These are phyloP conservation scores for Meriones psammophilus DNA, from an alignment of 2,797 vertebrate species.

Conservation along the genomic window DNA sequence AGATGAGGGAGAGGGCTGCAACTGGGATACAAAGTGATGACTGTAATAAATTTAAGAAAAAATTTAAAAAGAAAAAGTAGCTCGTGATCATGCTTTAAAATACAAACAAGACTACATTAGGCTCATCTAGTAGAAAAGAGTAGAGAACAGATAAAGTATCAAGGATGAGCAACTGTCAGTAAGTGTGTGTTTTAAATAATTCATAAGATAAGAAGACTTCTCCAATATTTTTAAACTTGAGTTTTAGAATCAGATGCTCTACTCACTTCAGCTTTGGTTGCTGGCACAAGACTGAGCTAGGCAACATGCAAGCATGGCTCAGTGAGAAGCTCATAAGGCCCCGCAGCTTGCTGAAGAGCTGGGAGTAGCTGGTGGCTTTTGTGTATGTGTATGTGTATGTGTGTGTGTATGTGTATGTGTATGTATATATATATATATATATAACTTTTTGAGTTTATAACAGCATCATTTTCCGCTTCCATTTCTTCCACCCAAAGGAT, in stretches of 20 bases:
- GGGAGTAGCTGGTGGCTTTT: background rate
- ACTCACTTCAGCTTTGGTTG: background rate
- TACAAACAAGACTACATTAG: background rate
- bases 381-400: too few species aligned
- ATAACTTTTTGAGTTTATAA: background rate
- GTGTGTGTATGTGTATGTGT: background rate
- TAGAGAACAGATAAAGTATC: background rate
- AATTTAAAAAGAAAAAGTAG: background rate
- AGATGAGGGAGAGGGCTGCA: too few species aligned
- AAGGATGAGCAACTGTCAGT: background rate
- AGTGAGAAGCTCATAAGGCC: background rate
- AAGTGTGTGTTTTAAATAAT: conserved; percentile 1
- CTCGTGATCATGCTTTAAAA: conserved; percentile 20
- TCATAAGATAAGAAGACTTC: background rate
- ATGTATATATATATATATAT: too few species aligned
- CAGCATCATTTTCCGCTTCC: background rate
- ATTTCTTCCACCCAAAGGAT: background rate
- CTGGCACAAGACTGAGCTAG: background rate
- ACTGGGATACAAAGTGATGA: too few species aligned
- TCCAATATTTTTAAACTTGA: background rate
- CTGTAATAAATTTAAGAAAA: too few species aligned
- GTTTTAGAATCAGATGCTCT: conserved; percentile 13
- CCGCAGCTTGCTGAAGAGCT: background rate
- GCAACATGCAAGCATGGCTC: background rate
- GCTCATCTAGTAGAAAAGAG: background rate